Percentiles rank a stretch among this genome's conserved stretches.
Evolutionary conservation across 2,113 vertebrate genomes (phyloP).

Genomic region (Notarius lentiginosus): DNA sequence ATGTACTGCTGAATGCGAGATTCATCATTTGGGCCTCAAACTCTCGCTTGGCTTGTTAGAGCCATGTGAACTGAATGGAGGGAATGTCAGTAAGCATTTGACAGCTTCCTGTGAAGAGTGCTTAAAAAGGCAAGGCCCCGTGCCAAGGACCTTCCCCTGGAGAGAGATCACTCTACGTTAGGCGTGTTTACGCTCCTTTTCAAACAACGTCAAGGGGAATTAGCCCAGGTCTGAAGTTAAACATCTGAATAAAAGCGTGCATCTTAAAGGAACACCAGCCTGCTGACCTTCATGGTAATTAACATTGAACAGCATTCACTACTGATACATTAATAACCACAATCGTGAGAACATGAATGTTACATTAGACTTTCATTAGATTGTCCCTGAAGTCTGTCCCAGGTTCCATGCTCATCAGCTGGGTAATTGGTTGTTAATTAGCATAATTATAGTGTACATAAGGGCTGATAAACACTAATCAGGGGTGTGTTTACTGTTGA

Average conservation of each 20-base stretch:
- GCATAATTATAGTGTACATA: not conserved
- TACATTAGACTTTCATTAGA: conserved; percentile 16
- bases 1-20: conserved; percentile 17
- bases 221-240: conserved; percentile 54
- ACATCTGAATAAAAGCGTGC: conserved; percentile 36
- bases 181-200: conserved; percentile 61
- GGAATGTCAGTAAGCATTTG: conserved; percentile 66
- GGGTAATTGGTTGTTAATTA: conserved; percentile 24
- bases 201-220: conserved; percentile 54
- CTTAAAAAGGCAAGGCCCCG: conserved; percentile 58
- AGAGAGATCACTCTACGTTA: conserved; percentile 66
- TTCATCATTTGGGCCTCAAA: conserved; percentile 54
- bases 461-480: not conserved
- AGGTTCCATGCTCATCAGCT: not conserved
- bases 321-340: not conserved
- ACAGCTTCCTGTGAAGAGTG: conserved; percentile 66
- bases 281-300: conserved; percentile 13
- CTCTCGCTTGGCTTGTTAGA: conserved; percentile 61
- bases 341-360: not conserved
- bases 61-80: conserved; percentile 69
- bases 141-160: conserved; percentile 57
- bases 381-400: conserved; percentile 13
- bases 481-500: not conserved
- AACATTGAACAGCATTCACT: not conserved
- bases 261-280: not conserved